phyloP scores from a whole-genome alignment of 2,888 invertebrate genomes.

The Sipha maydis region DNA sequence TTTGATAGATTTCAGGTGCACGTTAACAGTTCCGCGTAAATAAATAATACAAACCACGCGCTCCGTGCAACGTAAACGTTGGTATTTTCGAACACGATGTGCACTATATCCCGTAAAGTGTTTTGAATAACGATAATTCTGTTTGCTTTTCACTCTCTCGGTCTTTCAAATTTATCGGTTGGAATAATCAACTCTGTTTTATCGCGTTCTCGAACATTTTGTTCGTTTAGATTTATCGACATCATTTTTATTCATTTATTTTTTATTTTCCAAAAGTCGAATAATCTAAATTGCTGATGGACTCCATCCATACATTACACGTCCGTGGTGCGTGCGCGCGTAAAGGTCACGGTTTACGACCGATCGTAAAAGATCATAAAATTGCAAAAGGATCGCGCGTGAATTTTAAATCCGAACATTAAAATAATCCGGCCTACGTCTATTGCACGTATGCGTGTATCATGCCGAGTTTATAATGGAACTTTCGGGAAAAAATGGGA shows the following conservation, averaged over 20 bases:
- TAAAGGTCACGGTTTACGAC: background rate
- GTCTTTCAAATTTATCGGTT: background rate
- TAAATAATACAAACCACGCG: no score
- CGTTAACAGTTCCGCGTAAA: no score
- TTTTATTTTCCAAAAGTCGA: background rate
- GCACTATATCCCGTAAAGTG: background rate
- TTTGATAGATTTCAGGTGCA: no score
- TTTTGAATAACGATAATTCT: background rate
- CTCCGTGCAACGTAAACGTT: background rate
- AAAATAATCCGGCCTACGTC: background rate
- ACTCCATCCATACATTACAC: background rate
- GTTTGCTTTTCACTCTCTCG: background rate
- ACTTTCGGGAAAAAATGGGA: background rate
- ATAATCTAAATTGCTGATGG: constrained; percentile 32
- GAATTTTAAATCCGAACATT: background rate
- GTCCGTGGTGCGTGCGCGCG: background rate
- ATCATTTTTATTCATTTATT: background rate
- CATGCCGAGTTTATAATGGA: background rate
- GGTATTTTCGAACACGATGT: background rate
- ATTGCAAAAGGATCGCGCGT: background rate
- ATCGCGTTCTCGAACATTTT: background rate
- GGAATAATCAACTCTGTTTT: background rate
- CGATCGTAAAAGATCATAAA: background rate
- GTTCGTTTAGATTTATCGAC: background rate
- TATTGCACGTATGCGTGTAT: background rate